Evolutionary conservation across 2,888 invertebrate genomes (phyloP).

Genomic region (Chydorus sphaericus): DNA sequence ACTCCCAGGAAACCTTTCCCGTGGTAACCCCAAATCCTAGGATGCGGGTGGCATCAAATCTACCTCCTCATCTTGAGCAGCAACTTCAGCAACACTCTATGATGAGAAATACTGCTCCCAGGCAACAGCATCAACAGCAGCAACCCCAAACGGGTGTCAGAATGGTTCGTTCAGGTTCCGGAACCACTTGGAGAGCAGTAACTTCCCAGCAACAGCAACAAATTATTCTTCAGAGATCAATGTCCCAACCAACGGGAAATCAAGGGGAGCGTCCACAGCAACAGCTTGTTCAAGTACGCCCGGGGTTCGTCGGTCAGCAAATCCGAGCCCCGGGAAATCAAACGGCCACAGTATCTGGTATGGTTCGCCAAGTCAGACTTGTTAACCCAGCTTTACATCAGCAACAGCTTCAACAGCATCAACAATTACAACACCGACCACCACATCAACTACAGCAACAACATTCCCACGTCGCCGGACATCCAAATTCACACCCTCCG

Average conservation of each 20-base stretch:
- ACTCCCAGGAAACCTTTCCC: too few species aligned
- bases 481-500: not conserved
- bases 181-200: conserved; percentile 14
- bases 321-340: not conserved
- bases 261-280: not conserved
- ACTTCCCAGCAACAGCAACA: conserved; percentile 14
- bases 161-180: conserved; percentile 3
- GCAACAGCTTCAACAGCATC: conserved; percentile 3
- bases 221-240: conserved; percentile 6
- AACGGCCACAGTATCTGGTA: not conserved
- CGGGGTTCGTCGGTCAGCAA: not conserved
- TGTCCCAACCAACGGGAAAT: not conserved
- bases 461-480: not conserved
- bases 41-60: conserved; percentile 13
- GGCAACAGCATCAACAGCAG: not conserved
- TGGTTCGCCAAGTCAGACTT: conserved; percentile 1
- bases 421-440: too few species aligned
- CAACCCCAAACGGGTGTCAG: not conserved
- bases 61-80: conserved; percentile 15
- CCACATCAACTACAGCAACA: not conserved
- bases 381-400: not conserved
- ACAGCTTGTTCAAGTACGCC: not conserved
- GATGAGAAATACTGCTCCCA: not conserved
- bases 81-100: conserved; percentile 12
- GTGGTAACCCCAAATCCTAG: too few species aligned